Base-by-base conservation (phyloP, 2,797 vertebrate genomes). In the Epinephelus malabaricus region DNA sequence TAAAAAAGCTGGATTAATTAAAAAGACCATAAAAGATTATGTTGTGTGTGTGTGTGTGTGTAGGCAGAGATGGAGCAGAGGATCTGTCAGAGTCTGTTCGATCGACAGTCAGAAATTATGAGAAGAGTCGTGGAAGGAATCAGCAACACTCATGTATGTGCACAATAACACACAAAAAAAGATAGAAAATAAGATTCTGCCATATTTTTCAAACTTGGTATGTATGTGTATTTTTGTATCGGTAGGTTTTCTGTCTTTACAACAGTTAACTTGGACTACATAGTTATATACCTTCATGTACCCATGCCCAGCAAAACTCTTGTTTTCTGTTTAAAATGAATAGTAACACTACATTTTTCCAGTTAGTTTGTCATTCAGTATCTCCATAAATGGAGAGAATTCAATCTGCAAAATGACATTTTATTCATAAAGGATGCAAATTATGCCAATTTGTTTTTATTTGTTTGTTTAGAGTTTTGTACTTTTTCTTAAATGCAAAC, bases 61-160 rank as follows among this genome's bases (percentile, higher is more conserved):
- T 56, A 99, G 98, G 97, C 97, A 85, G 98, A 99, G 92, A 96
- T 96, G 91, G 98, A 99, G 94, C 93, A 98, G 76, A 95, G 96
- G 85, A 97, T 98, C 89, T 97, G 96, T 75, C 98, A 99, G 92
- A 97, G 97, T 90, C 96, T 99, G 73, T 99, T 98, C 82, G 96
- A 98, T 88, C 96, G 97, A 6, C 98, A 99, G 84, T 95, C 97
- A 30, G 97, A 98, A 93, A 96, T 96, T 50, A 97, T 97, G 74
- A 96, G 95, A 81, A 95, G 94, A 81, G 92, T 96, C 72, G 93
- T 98, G 75, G 97, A 97, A 83, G 97, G 98, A 86, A 95, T 99
- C 89, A 90, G 94, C 93, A 96, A 94, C 92, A 98, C 97, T 66
- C 98, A 99, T 12, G 98, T 99, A 95, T 84, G 97, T 82, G 27